Percentiles rank a stretch among this genome's conserved stretches.
phyloP scores from a whole-genome alignment of 2,113 vertebrate genomes.

The Caracal caracal region DNA sequence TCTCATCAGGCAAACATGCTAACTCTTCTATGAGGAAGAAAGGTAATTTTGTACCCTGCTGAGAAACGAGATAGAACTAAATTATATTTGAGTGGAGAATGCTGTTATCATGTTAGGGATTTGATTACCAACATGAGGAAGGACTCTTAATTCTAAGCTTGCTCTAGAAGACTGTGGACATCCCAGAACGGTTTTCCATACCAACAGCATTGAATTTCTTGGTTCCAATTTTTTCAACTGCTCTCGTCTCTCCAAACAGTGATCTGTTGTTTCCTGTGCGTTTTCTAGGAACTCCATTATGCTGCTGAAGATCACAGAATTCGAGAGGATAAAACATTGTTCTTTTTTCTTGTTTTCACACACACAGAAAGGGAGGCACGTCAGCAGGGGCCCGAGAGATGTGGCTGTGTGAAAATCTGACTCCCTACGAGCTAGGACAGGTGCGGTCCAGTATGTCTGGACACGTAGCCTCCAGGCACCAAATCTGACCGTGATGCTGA shows the following conservation, averaged over 20 bases:
- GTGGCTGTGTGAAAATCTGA: background rate
- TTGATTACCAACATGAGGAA: slow-evolving; percentile 65
- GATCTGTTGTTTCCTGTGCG: background rate
- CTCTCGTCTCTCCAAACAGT: background rate
- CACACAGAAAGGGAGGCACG: background rate
- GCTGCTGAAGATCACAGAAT: background rate
- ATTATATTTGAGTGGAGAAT: slow-evolving; percentile 71
- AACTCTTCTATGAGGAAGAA: slow-evolving; percentile 44
- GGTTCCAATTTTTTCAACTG: background rate
- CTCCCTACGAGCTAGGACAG: background rate
- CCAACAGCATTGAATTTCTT: background rate
- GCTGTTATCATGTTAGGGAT: slow-evolving; percentile 58
- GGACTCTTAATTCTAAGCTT: slow-evolving; percentile 38
- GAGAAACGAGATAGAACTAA: slow-evolving; percentile 51
- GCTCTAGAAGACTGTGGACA: background rate
- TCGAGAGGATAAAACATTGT: background rate
- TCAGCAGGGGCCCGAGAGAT: background rate
- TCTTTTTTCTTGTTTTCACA: background rate
- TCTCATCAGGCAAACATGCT: slow-evolving; percentile 62
- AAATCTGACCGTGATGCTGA: background rate
- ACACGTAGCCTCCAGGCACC: background rate
- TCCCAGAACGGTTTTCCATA: slow-evolving; percentile 11
- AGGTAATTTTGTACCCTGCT: slow-evolving; percentile 70
- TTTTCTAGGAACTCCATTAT: slow-evolving; percentile 27
- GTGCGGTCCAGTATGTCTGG: rapidly evolving